These are phyloP conservation scores for Unio delphinus DNA, from an alignment of 2,888 invertebrate genomes.

Conservation along the genomic window DNA sequence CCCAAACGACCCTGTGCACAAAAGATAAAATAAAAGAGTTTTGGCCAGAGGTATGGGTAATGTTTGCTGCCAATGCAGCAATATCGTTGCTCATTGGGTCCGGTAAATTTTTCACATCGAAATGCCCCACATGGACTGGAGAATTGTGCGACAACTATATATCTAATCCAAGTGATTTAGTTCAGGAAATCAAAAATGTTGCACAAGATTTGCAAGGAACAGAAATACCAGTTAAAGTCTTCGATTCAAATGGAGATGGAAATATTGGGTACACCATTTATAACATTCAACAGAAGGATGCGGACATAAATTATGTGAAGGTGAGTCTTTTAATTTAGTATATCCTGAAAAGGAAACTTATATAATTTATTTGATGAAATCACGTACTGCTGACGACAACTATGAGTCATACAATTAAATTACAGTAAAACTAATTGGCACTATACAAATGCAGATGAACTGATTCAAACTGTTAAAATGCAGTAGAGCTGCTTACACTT, in stretches of 20 bases:
- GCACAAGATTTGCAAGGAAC: slow-evolving; percentile 5
- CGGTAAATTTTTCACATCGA: slow-evolving; percentile 7
- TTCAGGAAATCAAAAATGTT: slow-evolving; percentile 1
- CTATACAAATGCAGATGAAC: too few species aligned
- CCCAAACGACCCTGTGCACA: not conserved
- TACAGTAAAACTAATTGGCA: too few species aligned
- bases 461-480: too few species aligned
- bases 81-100: slow-evolving; percentile 10
- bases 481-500: too few species aligned
- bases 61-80: slow-evolving; percentile 14
- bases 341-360: not conserved
- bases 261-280: slow-evolving; percentile 21
- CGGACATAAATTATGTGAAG: too few species aligned
- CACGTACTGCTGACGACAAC: too few species aligned
- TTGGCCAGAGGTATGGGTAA: slow-evolving; percentile 10
- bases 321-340: too few species aligned
- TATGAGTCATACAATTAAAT: too few species aligned
- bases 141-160: slow-evolving; percentile 10
- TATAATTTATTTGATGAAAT: too few species aligned
- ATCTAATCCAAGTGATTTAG: not conserved
- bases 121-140: slow-evolving; percentile 7
- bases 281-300: slow-evolving; percentile 3
- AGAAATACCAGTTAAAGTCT: slow-evolving; percentile 3
- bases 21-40: not conserved
- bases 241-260: slow-evolving; percentile 21